Evolutionary conservation across 2,113 vertebrate genomes (phyloP), one percentile per base, ranked within the genome.

Genomic region (Nothobranchius furzeri): DNA sequence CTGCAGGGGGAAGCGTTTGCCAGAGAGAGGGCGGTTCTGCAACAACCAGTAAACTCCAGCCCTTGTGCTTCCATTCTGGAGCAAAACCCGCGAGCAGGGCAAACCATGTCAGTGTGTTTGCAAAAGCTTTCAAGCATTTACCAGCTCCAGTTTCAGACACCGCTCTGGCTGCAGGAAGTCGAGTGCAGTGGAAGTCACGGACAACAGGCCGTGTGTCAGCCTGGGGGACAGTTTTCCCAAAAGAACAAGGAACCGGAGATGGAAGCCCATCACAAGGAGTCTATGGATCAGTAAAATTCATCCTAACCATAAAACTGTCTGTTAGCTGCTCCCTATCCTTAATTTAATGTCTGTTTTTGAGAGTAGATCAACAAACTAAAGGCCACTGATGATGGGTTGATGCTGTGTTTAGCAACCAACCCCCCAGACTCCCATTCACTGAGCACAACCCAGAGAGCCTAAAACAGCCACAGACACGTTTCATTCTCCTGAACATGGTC

Each of bases 1-100:
- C 79, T 62, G 74, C 60, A 58, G 69, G 46, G 54, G 37, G 0
- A 17, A 68, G 36, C 70, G 71, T 55, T 74, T 61, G 76, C 83
- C 83, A 87, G 77, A 86, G 59, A 63, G 46, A 46, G 82, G 87
- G 89, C 45, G 82, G 84, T 76, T 79, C 83, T 48, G 49, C 17
- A 64, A 7, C 56, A 68, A 50, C 78, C 82, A 76, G 60, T 82
- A 63, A 48, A 66, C 56, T 83, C 66, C 75, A 76, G 70, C 72
- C 66, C 10, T 70, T 59, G 12, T 0, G 56, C 43, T 75, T 75
- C 76, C 71, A 49, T 64, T 30, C 63, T 59, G 64, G 73, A 79
- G 59, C 54, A 70, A 20, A 48, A 76, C 61, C 56, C 53, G 6
- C 49, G 9, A 36, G 49, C 69, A 73, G 9, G 9, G 75, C 49